Base-by-base conservation (phyloP, 2,888 invertebrate species). In the Hydrotaea cyrtoneurina region DNA sequence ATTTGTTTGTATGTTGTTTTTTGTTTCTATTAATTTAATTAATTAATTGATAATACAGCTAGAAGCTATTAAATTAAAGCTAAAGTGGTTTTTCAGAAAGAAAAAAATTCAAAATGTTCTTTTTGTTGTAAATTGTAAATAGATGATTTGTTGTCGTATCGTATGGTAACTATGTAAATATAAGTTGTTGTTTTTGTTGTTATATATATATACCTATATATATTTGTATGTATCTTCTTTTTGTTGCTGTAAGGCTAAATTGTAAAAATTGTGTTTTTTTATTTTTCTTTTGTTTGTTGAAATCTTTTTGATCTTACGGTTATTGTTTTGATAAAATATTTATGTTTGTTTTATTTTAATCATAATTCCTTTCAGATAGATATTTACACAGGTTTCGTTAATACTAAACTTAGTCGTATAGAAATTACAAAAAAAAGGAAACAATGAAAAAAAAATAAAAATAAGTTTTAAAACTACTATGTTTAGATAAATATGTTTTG, bases 91-190 rank as follows among this genome's bases (percentile, higher is more conserved):
- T 78, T 69, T 46, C 39, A 64, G 64, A 84, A 80, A 77, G 57
- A 78, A 78, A 80, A 43, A 50, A 69, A 39, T 73, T 69, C 57
- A 74, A 74, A 59, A 74, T 50, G 31, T 74, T 78, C 19, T 76
- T 31, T 23, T 46, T 69, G 62, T 75, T 73, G 59, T 79, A 85
- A 77, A 79, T 82, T 85, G 85, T 85, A 85, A 84, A 81, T 84
- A 84, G 74, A 84, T 81, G 78, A 78, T 64, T 83, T 79, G 53
- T 71, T 77, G 8, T 66, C 23, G 46, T 69, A 23, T 64, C 81
- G 57, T 66, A 76, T 79, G 75, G 78, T 75, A 78, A 76, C 76
- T 79, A 79, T 77, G 81, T 85, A 79, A 82, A 79, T 79, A 85
- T 79, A 82, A 77, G 79, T 79, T 59, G 76, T 79, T 85, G 64